These are phyloP conservation scores for Trichopoda pennipes DNA, from an alignment of 2,888 invertebrate species.

Conservation along the genomic window DNA sequence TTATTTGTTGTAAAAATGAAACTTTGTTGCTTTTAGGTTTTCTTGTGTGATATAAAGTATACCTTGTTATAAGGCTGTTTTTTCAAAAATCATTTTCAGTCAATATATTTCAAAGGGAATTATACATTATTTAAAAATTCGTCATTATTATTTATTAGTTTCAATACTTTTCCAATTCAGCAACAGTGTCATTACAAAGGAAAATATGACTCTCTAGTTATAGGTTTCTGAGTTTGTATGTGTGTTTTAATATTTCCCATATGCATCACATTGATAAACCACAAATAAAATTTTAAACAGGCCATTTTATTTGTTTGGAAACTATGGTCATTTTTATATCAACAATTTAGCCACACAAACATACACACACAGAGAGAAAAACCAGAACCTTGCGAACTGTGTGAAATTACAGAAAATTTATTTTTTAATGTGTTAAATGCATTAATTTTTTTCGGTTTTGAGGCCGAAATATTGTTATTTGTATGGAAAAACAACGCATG, in stretches of 20 bases:
- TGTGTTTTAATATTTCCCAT: not conserved
- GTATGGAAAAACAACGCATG: not conserved
- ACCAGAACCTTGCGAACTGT: not conserved
- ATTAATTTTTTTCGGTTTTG: not conserved
- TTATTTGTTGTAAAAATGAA: too few species aligned
- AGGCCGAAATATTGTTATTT: constrained; percentile 18
- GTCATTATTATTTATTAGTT: too few species aligned
- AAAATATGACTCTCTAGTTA: not conserved
- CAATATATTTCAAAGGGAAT: too few species aligned
- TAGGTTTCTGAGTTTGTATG: not conserved
- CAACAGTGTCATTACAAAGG: not conserved
- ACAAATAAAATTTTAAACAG: constrained; percentile 35
- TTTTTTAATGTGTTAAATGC: not conserved
- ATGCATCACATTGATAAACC: constrained; percentile 12
- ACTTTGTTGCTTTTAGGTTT: too few species aligned
- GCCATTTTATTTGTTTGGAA: constrained; percentile 41
- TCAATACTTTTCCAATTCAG: too few species aligned
- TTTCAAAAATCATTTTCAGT: too few species aligned
- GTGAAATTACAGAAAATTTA: not conserved
- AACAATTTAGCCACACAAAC: not conserved
- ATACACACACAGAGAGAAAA: not conserved
- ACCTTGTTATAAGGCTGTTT: too few species aligned
- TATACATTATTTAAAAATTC: too few species aligned
- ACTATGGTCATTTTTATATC: constrained; percentile 19
- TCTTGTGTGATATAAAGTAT: too few species aligned